Evolutionary conservation across 2,113 vertebrate species (phyloP).

Genomic region (Pseudorhombus dupliciocellatus): DNA sequence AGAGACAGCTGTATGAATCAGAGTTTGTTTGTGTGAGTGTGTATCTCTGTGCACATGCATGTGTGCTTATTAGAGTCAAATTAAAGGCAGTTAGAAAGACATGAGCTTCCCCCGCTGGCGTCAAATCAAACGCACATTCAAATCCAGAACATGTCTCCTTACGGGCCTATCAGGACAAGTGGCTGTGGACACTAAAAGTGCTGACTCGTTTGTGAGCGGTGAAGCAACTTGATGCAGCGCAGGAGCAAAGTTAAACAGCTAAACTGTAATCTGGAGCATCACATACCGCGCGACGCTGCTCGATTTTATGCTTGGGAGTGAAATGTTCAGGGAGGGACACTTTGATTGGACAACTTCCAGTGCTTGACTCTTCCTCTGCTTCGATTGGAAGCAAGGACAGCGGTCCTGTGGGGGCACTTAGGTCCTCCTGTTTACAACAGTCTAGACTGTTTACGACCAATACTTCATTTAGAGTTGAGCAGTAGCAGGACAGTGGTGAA

Average conservation of each 20-base stretch:
- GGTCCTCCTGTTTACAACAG: constrained; percentile 26
- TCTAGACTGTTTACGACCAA: constrained; percentile 44
- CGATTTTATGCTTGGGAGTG: constrained; percentile 6
- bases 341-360: constrained; percentile 34
- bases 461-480: constrained; percentile 54
- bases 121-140: constrained; percentile 51
- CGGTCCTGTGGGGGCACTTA: constrained; percentile 40
- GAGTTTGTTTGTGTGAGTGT: no score
- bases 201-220: constrained; percentile 3
- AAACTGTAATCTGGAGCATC: constrained; percentile 8
- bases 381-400: constrained; percentile 29
- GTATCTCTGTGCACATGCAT: background rate
- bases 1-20: no score
- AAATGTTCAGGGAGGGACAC: constrained; percentile 25
- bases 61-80: constrained; percentile 14
- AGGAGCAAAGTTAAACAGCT: background rate
- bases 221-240: background rate
- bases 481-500: constrained; percentile 39
- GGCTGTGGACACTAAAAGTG: constrained; percentile 22
- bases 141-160: constrained; percentile 45
- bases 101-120: constrained; percentile 22
- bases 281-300: background rate
- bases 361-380: constrained; percentile 5
- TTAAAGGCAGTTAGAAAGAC: constrained; percentile 57
- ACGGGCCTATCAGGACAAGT: constrained; percentile 31